Conservation (phyloP, 2,888 invertebrate species). For the Torymus auratus region DNA sequence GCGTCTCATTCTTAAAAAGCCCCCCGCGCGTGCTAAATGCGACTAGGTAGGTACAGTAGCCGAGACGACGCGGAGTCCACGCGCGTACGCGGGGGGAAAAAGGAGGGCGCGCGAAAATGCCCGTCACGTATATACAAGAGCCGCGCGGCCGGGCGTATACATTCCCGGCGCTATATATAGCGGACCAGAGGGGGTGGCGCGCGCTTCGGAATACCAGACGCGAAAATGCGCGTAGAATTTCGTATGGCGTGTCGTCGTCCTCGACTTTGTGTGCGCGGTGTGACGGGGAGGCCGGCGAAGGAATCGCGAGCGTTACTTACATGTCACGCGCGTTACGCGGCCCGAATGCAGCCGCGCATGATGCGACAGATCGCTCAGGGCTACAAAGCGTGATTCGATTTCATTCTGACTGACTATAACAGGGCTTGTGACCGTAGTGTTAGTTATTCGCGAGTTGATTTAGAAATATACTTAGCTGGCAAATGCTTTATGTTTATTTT, state of each 20-base stretch:
- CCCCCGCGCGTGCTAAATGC: constrained; percentile 11
- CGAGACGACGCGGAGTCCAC: not conserved
- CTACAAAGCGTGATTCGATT: too few relatives aligned
- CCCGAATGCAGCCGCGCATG: not conserved
- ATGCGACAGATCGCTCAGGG: too few relatives aligned
- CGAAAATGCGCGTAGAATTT: constrained; percentile 25
- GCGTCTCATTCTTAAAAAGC: constrained; percentile 44
- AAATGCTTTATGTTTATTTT: too few relatives aligned
- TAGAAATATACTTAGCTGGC: too few relatives aligned
- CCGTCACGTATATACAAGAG: constrained; percentile 23
- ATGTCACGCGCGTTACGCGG: constrained; percentile 7
- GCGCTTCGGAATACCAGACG: constrained; percentile 20
- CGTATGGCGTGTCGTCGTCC: not conserved
- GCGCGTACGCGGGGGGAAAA: not conserved
- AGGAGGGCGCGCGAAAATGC: constrained; percentile 19
- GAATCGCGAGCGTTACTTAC: not conserved
- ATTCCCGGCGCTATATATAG: constrained; percentile 3
- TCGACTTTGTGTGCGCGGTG: not conserved
- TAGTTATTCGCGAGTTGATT: too few relatives aligned
- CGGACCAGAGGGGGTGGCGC: constrained; percentile 6
- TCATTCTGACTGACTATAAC: too few relatives aligned
- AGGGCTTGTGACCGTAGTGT: too few relatives aligned
- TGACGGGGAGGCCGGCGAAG: not conserved
- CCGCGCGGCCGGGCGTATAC: not conserved
- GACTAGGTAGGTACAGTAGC: not conserved